Conservation (phyloP, 2,797 vertebrate genomes). For the Enteromius argenteus region DNA sequence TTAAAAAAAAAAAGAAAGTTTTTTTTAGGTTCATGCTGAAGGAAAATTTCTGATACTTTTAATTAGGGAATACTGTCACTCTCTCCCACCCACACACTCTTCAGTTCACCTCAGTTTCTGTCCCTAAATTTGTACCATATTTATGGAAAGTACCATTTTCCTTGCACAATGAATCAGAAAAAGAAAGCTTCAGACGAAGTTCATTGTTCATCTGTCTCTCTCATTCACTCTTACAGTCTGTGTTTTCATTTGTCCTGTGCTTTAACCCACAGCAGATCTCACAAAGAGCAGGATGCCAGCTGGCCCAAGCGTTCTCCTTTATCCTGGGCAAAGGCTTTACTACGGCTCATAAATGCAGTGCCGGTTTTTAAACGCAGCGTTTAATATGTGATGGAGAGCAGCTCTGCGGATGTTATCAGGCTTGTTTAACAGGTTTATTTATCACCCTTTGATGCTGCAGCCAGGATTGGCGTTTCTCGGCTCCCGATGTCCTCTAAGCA, state of each 20-base stretch:
- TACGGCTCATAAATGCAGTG: slow-evolving; percentile 21
- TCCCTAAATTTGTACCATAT: background rate
- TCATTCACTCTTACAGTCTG: slow-evolving; percentile 4
- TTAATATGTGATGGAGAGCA: slow-evolving; percentile 42
- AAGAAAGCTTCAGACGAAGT: background rate
- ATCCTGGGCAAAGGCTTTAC: slow-evolving; percentile 39
- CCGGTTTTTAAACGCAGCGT: slow-evolving; percentile 34
- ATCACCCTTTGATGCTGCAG: slow-evolving; percentile 44
- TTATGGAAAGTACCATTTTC: background rate
- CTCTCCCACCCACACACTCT: background rate
- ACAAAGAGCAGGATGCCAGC: background rate
- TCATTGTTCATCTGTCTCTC: background rate
- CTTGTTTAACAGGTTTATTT: slow-evolving; percentile 53
- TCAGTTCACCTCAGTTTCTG: background rate
- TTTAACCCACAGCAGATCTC: slow-evolving; percentile 29
- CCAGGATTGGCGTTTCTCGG: slow-evolving; percentile 9
- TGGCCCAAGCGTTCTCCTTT: slow-evolving; percentile 11
- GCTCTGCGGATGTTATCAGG: slow-evolving; percentile 37
- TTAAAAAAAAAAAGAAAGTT: background rate
- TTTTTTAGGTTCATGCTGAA: slow-evolving; percentile 60
- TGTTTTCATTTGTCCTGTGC: slow-evolving; percentile 32
- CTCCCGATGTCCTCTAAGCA: slow-evolving; percentile 28
- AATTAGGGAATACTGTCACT: slow-evolving; percentile 65
- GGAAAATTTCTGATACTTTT: slow-evolving; percentile 76
- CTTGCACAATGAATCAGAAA: background rate